A percentile compares a stretch with the other conserved stretches of the same genome.
These are phyloP conservation scores for Drosophila falleni DNA, from an alignment of 2,888 invertebrate genomes.

Conservation along the genomic window DNA sequence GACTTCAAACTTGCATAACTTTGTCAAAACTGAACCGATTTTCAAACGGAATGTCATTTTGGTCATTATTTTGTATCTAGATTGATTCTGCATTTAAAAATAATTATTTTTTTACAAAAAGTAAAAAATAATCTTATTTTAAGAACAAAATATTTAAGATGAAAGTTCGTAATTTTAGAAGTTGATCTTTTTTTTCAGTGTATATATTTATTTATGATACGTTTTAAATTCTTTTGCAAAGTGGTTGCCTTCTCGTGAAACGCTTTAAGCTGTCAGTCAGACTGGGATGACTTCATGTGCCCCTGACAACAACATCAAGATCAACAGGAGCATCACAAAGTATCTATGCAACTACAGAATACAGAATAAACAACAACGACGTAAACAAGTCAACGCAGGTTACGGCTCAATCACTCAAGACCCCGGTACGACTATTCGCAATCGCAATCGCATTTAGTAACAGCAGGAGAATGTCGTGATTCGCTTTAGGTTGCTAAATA, in stretches of 20 bases:
- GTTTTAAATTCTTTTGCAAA: neutral
- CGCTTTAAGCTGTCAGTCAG: neutral
- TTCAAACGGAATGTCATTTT: too few relatives aligned
- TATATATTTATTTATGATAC: too few relatives aligned
- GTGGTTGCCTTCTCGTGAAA: neutral
- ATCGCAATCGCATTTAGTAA: conserved; percentile 11
- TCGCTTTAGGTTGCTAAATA: conserved; percentile 64
- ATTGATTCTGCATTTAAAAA: too few relatives aligned
- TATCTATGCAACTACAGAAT: conserved; percentile 25
- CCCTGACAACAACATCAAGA: conserved; percentile 35
- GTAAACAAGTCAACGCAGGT: conserved; percentile 75
- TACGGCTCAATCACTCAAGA: conserved; percentile 74
- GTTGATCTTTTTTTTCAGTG: too few relatives aligned
- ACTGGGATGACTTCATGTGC: conserved; percentile 47
- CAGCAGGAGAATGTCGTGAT: conserved; percentile 47
- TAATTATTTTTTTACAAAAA: too few relatives aligned
- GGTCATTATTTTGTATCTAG: too few relatives aligned
- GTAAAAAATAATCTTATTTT: too few relatives aligned
- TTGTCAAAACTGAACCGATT: too few relatives aligned
- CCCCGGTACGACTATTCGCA: conserved; percentile 6
- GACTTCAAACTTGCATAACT: too few relatives aligned
- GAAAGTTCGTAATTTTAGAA: too few relatives aligned
- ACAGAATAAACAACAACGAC: too few relatives aligned
- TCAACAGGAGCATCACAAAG: conserved; percentile 46
- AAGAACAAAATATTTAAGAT: too few relatives aligned